Evolutionary conservation across 2,113 vertebrate species (phyloP).

Genomic region (Alosa alosa): DNA sequence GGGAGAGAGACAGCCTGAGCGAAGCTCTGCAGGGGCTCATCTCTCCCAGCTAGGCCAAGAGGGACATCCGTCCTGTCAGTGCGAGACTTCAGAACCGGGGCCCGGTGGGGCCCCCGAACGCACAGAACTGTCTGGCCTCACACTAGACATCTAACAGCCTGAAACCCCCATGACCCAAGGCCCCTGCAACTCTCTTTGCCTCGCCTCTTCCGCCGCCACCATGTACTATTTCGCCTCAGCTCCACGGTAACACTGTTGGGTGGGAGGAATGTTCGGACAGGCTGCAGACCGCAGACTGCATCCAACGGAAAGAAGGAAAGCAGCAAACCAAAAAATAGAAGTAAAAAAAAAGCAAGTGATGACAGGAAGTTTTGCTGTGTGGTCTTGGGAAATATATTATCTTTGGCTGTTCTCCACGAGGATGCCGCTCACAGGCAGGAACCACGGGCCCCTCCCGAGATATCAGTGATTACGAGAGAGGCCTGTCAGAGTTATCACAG

Average conservation of each 20-base stretch:
- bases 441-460: neutral
- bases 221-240: neutral
- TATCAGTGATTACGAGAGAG: constrained; percentile 4
- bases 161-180: neutral
- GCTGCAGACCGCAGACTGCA: neutral
- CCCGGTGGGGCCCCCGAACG: neutral
- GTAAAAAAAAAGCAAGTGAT: constrained; percentile 10
- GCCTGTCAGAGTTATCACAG: constrained; percentile 16
- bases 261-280: neutral
- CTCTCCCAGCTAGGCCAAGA: constrained; percentile 33
- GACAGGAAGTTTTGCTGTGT: constrained; percentile 37
- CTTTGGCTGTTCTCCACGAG: neutral
- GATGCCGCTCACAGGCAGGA: neutral
- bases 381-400: constrained; percentile 1
- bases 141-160: constrained; percentile 15
- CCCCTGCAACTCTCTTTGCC: neutral
- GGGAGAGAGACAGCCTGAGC: neutral
- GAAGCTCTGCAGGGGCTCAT: constrained; percentile 5
- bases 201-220: neutral
- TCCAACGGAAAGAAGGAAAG: neutral
- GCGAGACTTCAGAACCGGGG: neutral
- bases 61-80: constrained; percentile 31
- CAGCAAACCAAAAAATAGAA: neutral
- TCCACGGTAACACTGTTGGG: neutral
- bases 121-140: constrained; percentile 10